Evolutionary conservation across 2,797 vertebrate species (phyloP), one percentile per base, ranked within the genome.

Genomic region (Fistularia commersonii): DNA sequence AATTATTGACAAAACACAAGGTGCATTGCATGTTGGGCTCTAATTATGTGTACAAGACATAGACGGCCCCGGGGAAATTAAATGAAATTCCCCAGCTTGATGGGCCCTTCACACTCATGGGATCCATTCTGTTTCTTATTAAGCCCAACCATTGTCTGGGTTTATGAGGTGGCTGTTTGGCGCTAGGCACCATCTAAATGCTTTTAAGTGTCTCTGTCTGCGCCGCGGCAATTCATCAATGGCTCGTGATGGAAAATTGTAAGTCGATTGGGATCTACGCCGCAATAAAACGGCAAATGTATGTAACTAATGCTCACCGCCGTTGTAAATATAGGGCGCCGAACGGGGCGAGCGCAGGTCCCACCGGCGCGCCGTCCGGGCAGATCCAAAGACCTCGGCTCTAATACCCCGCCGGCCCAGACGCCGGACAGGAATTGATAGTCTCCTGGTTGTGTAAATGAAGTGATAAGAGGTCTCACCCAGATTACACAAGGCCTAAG

Each of bases 41-140:
- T 96, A 96, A 96, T 97, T 96, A 97, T 95, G 93, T 94, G 92
- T 96, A 96, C 91, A 94, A 95, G 93, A 92, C 93, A 92, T 90
- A 87, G 86, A 88, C 83, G 88, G 90, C 96, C 93, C 93, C 65
- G 84, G 95, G 95, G 94, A 98, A 98, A 97, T 97, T 96, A 96
- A 96, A 94, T 92, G 90, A 93, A 94, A 95, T 96, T 94, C 94
- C 94, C 93, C 86, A 92, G 91, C 90, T 93, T 93, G 94, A 95
- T 94, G 77, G 92, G 91, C 91, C 77, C 79, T 77, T 61, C 84
- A 79, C 90, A 91, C 94, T 93, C 93, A 82, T 87, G 93, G 94
- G 95, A 95, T 90, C 92, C 91, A 92, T 94, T 93, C 79, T 88
- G 87, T 88, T 93, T 95, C 92, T 94, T 95, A 96, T 95, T 96